Conservation (phyloP, 2,797 vertebrate species). For the Lycodopsis pacificus region DNA sequence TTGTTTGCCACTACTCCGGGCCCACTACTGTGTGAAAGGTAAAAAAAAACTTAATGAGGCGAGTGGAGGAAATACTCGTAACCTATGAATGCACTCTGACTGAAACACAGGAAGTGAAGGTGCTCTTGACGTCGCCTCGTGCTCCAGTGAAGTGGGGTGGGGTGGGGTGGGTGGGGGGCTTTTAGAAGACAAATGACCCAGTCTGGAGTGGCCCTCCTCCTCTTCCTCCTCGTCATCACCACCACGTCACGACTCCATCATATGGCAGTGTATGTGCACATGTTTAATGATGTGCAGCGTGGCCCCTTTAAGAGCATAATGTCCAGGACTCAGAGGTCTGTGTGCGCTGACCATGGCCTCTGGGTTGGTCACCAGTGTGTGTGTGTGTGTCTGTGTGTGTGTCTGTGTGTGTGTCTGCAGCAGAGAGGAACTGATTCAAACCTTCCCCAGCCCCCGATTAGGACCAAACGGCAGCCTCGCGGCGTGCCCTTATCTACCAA, state of each 20-base stretch:
- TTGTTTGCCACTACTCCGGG: conserved; percentile 38
- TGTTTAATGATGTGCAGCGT: conserved; percentile 46
- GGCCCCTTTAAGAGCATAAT: conserved; percentile 78
- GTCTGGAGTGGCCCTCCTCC: background rate
- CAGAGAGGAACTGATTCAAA: conserved; percentile 54
- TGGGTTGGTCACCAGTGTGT: conserved; percentile 51
- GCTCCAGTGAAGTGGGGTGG: conserved; percentile 28
- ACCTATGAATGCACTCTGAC: conserved; percentile 64
- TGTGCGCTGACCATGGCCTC: conserved; percentile 71
- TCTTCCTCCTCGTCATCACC: background rate
- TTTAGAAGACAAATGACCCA: background rate
- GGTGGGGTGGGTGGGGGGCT: background rate
- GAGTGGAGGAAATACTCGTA: conserved; percentile 56
- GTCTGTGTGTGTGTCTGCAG: conserved; percentile 19
- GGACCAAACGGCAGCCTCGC: conserved; percentile 65
- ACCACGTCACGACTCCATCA: conserved; percentile 22
- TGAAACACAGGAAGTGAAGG: conserved; percentile 66
- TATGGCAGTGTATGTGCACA: background rate
- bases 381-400: no score
- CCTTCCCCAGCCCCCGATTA: conserved; percentile 65
- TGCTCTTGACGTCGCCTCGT: conserved; percentile 57
- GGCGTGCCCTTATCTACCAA: conserved; percentile 85
- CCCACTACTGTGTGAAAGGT: conserved; percentile 71
- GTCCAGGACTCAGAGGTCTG: conserved; percentile 57
- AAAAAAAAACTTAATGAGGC: conserved; percentile 60